Conservation (phyloP, 2,888 invertebrate genomes). For the Pyralis farinalis region DNA sequence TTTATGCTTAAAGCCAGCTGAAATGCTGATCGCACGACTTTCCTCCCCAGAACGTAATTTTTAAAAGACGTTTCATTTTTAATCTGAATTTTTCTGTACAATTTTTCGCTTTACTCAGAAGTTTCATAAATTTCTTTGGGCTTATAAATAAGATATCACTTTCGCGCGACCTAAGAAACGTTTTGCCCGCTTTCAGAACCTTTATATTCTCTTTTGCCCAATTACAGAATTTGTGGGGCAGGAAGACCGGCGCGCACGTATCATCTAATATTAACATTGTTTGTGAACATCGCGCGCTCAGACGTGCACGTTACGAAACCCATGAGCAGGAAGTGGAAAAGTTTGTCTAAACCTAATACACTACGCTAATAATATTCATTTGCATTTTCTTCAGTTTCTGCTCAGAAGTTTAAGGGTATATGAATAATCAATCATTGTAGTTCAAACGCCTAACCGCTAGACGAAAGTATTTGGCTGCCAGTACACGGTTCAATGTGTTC, state of each 20-base stretch:
- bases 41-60: slow-evolving; percentile 24
- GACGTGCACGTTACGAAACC: slow-evolving; percentile 8
- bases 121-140: slow-evolving; percentile 13
- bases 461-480: no score
- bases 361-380: not conserved
- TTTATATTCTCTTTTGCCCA: slow-evolving; percentile 36
- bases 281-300: not conserved
- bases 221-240: slow-evolving; percentile 27
- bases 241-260: not conserved
- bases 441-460: no score
- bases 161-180: slow-evolving; percentile 24
- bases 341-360: slow-evolving; percentile 3
- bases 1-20: slow-evolving; percentile 40
- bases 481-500: no score
- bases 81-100: slow-evolving; percentile 26
- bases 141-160: slow-evolving; percentile 29
- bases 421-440: no score
- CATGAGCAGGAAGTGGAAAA: slow-evolving; percentile 20
- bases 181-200: slow-evolving; percentile 13
- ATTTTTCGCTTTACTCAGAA: slow-evolving; percentile 18
- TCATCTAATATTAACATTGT: not conserved
- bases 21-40: slow-evolving; percentile 40
- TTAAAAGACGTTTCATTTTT: slow-evolving; percentile 24
- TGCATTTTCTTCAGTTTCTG: no score
- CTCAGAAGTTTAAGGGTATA: no score